Base-by-base conservation (phyloP, 2,888 invertebrate genomes). In the Oscheius sp. region DNA sequence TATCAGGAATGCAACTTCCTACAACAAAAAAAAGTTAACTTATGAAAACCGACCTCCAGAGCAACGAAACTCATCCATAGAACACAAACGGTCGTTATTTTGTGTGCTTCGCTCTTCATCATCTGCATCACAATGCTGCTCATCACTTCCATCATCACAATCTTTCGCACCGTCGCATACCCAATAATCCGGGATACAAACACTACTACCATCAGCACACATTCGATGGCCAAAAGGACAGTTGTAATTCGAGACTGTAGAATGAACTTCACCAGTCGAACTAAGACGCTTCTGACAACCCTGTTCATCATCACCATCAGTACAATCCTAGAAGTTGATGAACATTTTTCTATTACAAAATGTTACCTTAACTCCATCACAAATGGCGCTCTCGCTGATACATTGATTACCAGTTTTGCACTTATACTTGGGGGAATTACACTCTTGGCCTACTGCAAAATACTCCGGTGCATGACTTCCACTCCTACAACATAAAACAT, bases 71-170 rank as follows among this genome's bases (percentile, higher is more conserved):
- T 62, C 47, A 22, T 62, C 30, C 17, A 9, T 12, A 8, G 9
- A 20, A 36, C 62, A 62, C 9, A 62, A 22, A 17, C 9, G 17
- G 12, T 30, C 17, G 22, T 62, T 62, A 9, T 32, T 6, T 33
- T 62, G 47, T 12, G 49, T 17, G 6, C 20, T 49, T 17, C 22
- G 20, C 20, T 54, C 32, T 14, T 54, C 32, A 32, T 32, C 41
- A 12, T 12, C 49, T 9, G 28, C 30, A 5, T 49, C 63, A 22
- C 50, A 49, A 33, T 33, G 32, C 12, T 68, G 49, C 71, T 80
- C 78, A 51, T 80, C 78, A 8, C 71, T 69, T 36, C 66, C 72
- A 54, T 79, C 78, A 6, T 70, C 67, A 45, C 78, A 79, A 56
- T 79, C 79, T 0, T n/a, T 24, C 8, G 57, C 61, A 12, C 73